These are phyloP conservation scores for Caprella mutica DNA, from an alignment of 2,888 invertebrate genomes.

Conservation along the genomic window DNA sequence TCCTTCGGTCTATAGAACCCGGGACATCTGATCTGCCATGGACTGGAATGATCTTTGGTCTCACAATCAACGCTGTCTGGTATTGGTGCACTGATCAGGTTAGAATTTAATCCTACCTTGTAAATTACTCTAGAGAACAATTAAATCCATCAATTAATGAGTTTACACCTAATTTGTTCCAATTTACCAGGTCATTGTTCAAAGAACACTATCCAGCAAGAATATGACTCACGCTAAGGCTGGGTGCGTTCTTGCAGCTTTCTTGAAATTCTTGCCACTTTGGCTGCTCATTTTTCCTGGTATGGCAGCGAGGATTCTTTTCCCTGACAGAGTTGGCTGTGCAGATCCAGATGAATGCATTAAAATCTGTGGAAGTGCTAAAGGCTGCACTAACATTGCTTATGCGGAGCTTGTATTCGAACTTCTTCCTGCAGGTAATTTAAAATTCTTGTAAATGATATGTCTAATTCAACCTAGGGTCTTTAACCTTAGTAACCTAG, in stretches of 20 bases:
- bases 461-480: too few species aligned
- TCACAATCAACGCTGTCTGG: conserved; percentile 41
- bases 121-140: too few species aligned
- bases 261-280: conserved; percentile 44
- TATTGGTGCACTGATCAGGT: conserved; percentile 44
- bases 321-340: conserved; percentile 44
- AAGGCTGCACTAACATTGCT: conserved; percentile 45
- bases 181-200: conserved; percentile 43
- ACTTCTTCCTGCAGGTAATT: conserved; percentile 43
- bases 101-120: too few species aligned
- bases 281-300: conserved; percentile 45
- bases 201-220: conserved; percentile 43
- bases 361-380: conserved; percentile 40
- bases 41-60: conserved; percentile 40
- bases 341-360: conserved; percentile 41
- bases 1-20: conserved; percentile 34
- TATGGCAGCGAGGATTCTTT: conserved; percentile 45
- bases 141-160: too few species aligned
- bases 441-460: too few species aligned
- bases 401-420: conserved; percentile 44
- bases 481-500: too few species aligned
- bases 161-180: too few species aligned
- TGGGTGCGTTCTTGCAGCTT: conserved; percentile 44
- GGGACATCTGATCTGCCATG: conserved; percentile 39
- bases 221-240: conserved; percentile 46